A percentile compares a stretch with the other conserved stretches of the same genome.
Conservation (phyloP, 92 coral and sea anemone genomes). For the Epizoanthus ramosus region DNA sequence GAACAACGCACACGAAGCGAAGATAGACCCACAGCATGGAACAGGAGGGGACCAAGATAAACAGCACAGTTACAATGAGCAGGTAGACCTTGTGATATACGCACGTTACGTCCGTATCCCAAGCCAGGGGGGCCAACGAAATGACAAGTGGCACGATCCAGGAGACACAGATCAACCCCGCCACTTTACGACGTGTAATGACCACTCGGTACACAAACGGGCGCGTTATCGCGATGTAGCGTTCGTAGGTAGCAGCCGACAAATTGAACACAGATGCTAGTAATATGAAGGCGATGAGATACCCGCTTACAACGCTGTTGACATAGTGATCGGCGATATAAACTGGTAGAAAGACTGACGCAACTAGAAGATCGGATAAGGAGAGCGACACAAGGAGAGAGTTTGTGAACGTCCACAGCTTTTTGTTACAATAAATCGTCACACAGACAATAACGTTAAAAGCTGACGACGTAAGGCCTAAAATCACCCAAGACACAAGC, state of each 20-base stretch:
- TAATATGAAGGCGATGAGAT: constrained; percentile 72
- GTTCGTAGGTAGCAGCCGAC: constrained; percentile 79
- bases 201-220: constrained; percentile 74
- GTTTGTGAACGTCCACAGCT: constrained; percentile 76
- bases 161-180: constrained; percentile 44
- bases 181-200: constrained; percentile 55
- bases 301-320: constrained; percentile 64
- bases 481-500: constrained; percentile 62
- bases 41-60: constrained; percentile 63
- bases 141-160: constrained; percentile 69
- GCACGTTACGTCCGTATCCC: constrained; percentile 60
- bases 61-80: constrained; percentile 49
- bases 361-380: constrained; percentile 67
- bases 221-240: constrained; percentile 74
- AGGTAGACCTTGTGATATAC: constrained; percentile 65
- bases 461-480: constrained; percentile 67
- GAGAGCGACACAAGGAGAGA: constrained; percentile 69
- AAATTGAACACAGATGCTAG: constrained; percentile 77
- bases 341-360: constrained; percentile 66
- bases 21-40: constrained; percentile 71
- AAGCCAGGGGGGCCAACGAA: constrained; percentile 71
- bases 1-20: constrained; percentile 63
- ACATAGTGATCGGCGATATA: constrained; percentile 66
- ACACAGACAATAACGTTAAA: constrained; percentile 69
- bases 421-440: constrained; percentile 62